These are phyloP conservation scores for Rhipidura dahli DNA, from an alignment of 2,113 vertebrate genomes.

Conservation along the genomic window DNA sequence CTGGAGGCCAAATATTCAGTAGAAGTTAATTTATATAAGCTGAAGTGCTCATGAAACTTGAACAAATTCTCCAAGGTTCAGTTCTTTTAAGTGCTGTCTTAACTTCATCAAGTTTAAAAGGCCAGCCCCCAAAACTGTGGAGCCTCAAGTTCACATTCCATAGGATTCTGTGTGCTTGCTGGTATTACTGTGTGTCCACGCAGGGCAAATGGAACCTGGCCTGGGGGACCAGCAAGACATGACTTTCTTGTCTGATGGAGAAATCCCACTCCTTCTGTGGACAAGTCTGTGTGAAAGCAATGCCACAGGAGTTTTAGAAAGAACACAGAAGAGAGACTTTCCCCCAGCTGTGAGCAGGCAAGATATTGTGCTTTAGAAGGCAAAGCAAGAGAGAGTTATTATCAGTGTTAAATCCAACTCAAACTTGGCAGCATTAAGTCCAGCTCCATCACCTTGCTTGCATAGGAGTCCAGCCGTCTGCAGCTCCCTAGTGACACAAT, in stretches of 20 bases:
- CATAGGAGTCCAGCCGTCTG: not conserved
- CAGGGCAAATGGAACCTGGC: not conserved
- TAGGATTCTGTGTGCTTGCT: not conserved
- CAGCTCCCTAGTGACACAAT: too few relatives aligned
- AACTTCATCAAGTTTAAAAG: not conserved
- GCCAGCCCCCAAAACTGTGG: not conserved
- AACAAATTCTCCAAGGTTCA: not conserved
- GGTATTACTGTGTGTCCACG: not conserved
- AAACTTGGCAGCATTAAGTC: not conserved
- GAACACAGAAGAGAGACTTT: not conserved
- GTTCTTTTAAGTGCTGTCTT: not conserved
- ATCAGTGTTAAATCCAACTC: not conserved
- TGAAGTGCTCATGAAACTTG: not conserved
- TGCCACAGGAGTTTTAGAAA: not conserved
- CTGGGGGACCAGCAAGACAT: not conserved
- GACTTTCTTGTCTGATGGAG: not conserved
- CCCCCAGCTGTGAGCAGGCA: not conserved
- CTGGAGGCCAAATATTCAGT: not conserved
- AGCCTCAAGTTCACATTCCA: accelerated
- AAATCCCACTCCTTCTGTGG: not conserved
- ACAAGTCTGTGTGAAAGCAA: not conserved
- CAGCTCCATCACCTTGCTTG: not conserved
- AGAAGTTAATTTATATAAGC: not conserved
- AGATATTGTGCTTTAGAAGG: not conserved
- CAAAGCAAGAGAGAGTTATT: not conserved